Evolutionary conservation across 2,113 vertebrate species (phyloP).

Genomic region (Chunga burmeisteri): DNA sequence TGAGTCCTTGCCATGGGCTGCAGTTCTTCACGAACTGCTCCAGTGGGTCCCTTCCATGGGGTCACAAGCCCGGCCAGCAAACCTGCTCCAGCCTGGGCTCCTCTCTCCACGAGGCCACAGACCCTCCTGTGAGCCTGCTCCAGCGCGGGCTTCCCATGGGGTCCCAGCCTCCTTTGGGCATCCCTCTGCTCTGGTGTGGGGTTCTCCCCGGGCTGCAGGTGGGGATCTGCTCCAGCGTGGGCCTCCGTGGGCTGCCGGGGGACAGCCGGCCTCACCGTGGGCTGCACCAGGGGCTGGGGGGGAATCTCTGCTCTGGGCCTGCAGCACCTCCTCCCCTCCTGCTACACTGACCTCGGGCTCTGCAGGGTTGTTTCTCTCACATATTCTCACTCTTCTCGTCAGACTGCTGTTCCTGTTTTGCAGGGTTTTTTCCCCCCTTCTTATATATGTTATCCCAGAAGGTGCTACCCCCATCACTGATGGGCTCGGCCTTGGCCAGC

Average conservation of each 20-base stretch:
- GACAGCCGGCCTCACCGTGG: background rate
- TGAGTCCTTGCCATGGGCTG: background rate
- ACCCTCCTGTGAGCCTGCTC: background rate
- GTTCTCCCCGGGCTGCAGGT: background rate
- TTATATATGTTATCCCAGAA: background rate
- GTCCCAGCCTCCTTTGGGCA: background rate
- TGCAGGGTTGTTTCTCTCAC: background rate
- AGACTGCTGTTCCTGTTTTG: no score
- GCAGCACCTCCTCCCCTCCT: background rate
- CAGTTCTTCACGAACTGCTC: background rate
- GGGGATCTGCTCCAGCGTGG: accelerated
- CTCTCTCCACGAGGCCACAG: background rate
- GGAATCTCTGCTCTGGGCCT: background rate
- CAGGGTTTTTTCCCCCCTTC: background rate
- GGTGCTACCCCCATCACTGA: background rate
- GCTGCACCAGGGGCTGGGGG: accelerated
- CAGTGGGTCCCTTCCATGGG: accelerated
- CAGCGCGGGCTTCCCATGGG: accelerated
- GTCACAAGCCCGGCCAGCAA: background rate
- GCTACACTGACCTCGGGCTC: background rate
- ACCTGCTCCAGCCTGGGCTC: background rate
- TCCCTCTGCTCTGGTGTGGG: background rate
- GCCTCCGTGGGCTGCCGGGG: accelerated
- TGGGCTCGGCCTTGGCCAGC: background rate
- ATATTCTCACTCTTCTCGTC: background rate